Percentiles rank a stretch among this genome's conserved stretches.
phyloP scores from a whole-genome alignment of 2,888 invertebrate species.

The Drosophila conformis region DNA sequence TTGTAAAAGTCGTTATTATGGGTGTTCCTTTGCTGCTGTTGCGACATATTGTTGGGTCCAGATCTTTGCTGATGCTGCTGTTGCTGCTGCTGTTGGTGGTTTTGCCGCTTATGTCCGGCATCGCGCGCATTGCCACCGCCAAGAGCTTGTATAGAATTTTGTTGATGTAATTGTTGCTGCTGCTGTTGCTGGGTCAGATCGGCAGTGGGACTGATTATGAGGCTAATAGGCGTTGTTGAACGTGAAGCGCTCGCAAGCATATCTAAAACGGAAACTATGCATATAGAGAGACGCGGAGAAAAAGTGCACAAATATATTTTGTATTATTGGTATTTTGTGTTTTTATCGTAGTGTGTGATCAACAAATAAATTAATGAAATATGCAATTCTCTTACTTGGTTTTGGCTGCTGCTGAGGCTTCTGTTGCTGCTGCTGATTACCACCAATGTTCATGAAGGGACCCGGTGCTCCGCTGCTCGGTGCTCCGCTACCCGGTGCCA shows the following conservation, averaged over 20 bases:
- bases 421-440: slow-evolving; percentile 84
- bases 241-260: slow-evolving; percentile 88
- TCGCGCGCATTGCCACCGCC: slow-evolving; percentile 84
- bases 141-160: slow-evolving; percentile 65
- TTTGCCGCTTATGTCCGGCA: slow-evolving; percentile 82
- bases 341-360: slow-evolving; percentile 7
- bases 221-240: slow-evolving; percentile 92
- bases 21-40: slow-evolving; percentile 60
- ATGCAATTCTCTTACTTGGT: slow-evolving; percentile 87
- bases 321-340: slow-evolving; percentile 26
- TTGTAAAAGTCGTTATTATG: slow-evolving; percentile 75
- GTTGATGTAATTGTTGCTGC: slow-evolving; percentile 61
- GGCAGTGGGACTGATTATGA: slow-evolving; percentile 90
- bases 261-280: slow-evolving; percentile 85
- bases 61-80: slow-evolving; percentile 62
- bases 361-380: background rate
- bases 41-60: slow-evolving; percentile 61
- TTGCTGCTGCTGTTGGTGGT: slow-evolving; percentile 70
- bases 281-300: slow-evolving; percentile 56
- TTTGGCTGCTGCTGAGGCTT: slow-evolving; percentile 85
- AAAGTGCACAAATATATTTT: slow-evolving; percentile 25
- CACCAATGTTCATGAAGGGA: slow-evolving; percentile 81
- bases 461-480: slow-evolving; percentile 77
- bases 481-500: slow-evolving; percentile 81
- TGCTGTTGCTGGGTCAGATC: slow-evolving; percentile 88